These are phyloP conservation scores for Petrocephalus zakoni DNA, from an alignment of 2,113 vertebrate genomes.

Conservation along the genomic window DNA sequence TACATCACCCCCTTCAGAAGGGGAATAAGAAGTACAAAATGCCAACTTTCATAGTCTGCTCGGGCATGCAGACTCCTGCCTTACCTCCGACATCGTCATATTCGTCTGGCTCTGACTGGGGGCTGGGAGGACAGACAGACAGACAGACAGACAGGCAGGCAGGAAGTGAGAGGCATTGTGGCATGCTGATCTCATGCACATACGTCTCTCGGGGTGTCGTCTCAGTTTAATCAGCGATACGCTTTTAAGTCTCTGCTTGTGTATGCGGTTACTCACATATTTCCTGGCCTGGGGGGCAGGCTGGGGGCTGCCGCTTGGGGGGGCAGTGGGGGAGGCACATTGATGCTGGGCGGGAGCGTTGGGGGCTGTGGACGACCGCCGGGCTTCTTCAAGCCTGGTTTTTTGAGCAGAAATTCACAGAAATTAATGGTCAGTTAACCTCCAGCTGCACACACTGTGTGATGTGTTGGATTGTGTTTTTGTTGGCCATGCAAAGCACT, in stretches of 20 bases:
- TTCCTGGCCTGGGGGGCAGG: slow-evolving; percentile 72
- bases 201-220: not conserved
- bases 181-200: not conserved
- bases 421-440: not conserved
- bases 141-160: not conserved
- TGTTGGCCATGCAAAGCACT: not conserved
- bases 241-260: not conserved
- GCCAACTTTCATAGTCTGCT: not conserved
- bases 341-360: slow-evolving; percentile 42
- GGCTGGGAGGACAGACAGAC: slow-evolving; percentile 37
- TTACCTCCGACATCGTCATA: slow-evolving; percentile 69
- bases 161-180: not conserved
- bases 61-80: slow-evolving; percentile 25
- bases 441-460: not conserved
- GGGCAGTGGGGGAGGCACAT: slow-evolving; percentile 34
- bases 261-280: slow-evolving; percentile 42
- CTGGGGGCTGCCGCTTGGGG: slow-evolving; percentile 52
- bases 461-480: not conserved
- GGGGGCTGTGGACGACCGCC: slow-evolving; percentile 21
- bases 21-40: not conserved
- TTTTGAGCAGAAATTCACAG: slow-evolving; percentile 33
- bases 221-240: not conserved
- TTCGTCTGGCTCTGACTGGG: slow-evolving; percentile 59
- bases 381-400: slow-evolving; percentile 39
- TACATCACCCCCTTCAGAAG: not conserved